Base-by-base conservation (phyloP, 2,797 vertebrate genomes). In the Schizopygopsis malacanthus region DNA sequence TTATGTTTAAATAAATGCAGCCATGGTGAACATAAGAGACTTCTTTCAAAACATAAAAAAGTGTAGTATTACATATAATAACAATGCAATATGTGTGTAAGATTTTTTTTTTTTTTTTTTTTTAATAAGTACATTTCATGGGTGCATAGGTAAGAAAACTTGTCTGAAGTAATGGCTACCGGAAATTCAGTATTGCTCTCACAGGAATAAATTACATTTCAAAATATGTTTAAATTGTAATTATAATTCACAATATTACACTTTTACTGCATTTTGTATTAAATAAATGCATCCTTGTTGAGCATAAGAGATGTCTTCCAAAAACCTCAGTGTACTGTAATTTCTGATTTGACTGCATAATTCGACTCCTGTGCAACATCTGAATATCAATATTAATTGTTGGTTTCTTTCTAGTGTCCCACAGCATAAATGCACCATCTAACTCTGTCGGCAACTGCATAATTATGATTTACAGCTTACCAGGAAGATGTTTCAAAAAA, bases 361-460 rank as follows among this genome's bases (percentile, higher is more conserved):
- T 41, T 69, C 6, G 52, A 81, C 72, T 77, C 18, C 8, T 56
- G 70, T 63, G 59, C 79, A 76, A 54, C 59, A 86, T 50, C 69
- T 79, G 52, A 82, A 63, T 63, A 54, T 65, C 52, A 83, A 47
- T 69, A 82, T 70, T 78, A 82, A 80, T 47, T 6, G 20, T 10
- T 77, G 20, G 65, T 37, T 80, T 45, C 45, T 56, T 39, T 67
- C 65, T 65, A 43, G 63, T 41, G 25, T 70, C 47, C 37, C 83
- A 79, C 11, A 72, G 76, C 50, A 82, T 71, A 70, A 59, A 79
- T 70, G 37, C n/a, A 59, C 37, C 41, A 71, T 56, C 83, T 45
- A 84, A 79, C 83, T 79, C 83, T 47, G 50, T 79, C 63, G n/a
- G 75, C 39, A 71, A 85, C 76, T 45, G 83, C 65, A 79, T 79